Base-by-base conservation (phyloP, 2,888 invertebrate species). In the Silvanus unidentatus region DNA sequence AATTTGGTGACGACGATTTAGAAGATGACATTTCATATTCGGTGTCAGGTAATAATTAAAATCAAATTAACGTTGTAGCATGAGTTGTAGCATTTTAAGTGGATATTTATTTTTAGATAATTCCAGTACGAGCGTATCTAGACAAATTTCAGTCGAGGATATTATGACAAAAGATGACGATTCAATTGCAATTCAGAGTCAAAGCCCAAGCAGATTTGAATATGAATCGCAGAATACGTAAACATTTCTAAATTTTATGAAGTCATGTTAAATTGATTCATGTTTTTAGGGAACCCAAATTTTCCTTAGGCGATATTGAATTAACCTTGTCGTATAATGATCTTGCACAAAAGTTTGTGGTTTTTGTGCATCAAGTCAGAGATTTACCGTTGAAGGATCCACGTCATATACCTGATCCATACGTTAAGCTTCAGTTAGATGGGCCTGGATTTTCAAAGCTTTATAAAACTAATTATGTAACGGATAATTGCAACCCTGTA, bases 361-460 rank as follows among this genome's bases (percentile, higher is more conserved):
- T 92, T 16, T 86, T 86, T 5, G 81, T 95, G 1, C 92, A 94
- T 68, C 88, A 87, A 73, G 85, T 92, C 64, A 87, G 87, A 61
- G 84, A 89, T 70, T 78, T 91, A 60, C 88, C 89, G 0, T 70
- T 83, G 27, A 87, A 86, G 59, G 89, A 90, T 66, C 85, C 87
- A 1, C 78, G 78, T 52, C 88, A 86, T 66, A 83, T 90, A 61
- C 92, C 91, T 1, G 91, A 92, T 73, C 91, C 92, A 0, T 92
- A 91, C 66, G 90, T 92, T 0, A 92, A 91, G 66, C 67, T 92
- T 16, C 88, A 90, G 65, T 73, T 91, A 53, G 73, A 32, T n/a
- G n/a, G n/a, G 5, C 32, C 32, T 87, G n/a, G n/a, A n/a, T 46
- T 88, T 90, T 0, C 85, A 86, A 40, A 88, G 69, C 89, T 89